Evolutionary conservation across 2,797 vertebrate genomes (phyloP).

Genomic region (Paratrypauchen microcephalus): DNA sequence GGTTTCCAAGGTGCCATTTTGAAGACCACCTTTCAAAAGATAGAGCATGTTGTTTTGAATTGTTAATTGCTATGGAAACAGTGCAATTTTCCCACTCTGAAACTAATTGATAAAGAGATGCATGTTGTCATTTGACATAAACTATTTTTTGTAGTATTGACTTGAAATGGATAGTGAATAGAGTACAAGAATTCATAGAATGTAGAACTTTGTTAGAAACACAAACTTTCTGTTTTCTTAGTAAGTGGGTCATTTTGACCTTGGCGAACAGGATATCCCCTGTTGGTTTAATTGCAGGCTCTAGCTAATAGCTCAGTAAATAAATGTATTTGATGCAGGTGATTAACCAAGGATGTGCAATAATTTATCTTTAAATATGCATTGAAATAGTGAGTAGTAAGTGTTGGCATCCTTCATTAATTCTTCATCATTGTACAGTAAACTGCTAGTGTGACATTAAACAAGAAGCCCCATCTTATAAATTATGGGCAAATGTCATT

Average conservation of each 20-base stretch:
- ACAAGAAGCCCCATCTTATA: conserved; percentile 1
- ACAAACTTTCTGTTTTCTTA: neutral
- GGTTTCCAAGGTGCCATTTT: neutral
- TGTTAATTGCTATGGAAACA: neutral
- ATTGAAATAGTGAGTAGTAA: neutral
- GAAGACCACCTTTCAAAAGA: neutral
- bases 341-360: neutral
- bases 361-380: neutral
- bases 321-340: neutral
- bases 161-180: neutral
- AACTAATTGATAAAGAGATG: neutral
- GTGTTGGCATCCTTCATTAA: neutral
- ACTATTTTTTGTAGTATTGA: neutral
- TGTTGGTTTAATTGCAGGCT: neutral
- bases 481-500: conserved; percentile 6
- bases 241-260: neutral
- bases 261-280: neutral
- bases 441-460: neutral
- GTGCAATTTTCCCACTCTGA: neutral
- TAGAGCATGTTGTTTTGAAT: neutral
- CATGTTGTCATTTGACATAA: neutral
- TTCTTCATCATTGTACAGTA: conserved; percentile 9
- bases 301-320: neutral
- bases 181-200: neutral
- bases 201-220: neutral